Percentiles rank a stretch among this genome's conserved stretches.
These are phyloP conservation scores for Gallinago paraguaiae DNA, from an alignment of 2,113 vertebrate genomes.

Conservation along the genomic window DNA sequence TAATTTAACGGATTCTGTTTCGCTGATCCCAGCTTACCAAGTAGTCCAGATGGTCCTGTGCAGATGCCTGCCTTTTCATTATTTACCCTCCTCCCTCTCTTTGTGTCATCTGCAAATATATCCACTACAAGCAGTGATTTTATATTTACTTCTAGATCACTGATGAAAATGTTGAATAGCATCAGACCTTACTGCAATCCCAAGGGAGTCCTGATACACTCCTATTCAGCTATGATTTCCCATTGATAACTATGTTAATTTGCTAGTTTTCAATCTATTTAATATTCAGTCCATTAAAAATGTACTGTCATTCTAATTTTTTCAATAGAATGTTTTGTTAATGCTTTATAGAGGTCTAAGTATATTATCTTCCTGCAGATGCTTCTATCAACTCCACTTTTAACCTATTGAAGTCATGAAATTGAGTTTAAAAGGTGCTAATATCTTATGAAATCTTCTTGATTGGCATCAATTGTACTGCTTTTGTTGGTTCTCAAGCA, in stretches of 20 bases:
- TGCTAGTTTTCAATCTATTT: neutral
- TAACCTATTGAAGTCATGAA: neutral
- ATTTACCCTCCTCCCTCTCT: neutral
- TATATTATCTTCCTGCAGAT: neutral
- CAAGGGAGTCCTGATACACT: neutral
- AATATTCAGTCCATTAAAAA: neutral
- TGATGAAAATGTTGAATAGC: neutral
- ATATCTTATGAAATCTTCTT: neutral
- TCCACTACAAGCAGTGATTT: neutral
- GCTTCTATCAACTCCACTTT: neutral
- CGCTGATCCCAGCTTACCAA: neutral
- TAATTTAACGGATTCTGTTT: neutral
- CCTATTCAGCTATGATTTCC: neutral
- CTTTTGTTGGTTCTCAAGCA: neutral
- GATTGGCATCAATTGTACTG: neutral
- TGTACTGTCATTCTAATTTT: neutral
- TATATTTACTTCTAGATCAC: neutral
- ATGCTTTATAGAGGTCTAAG: neutral
- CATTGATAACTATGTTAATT: neutral
- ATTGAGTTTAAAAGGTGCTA: neutral
- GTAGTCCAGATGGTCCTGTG: constrained; percentile 10
- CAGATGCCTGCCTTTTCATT: constrained; percentile 40
- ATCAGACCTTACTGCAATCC: neutral
- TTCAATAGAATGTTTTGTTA: neutral
- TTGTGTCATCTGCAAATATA: constrained; percentile 1